Percentiles rank a stretch among this genome's conserved stretches.
Evolutionary conservation across 1,140 invertebrate species (phyloP).

Genomic region (Tachypleus tridentatus): DNA sequence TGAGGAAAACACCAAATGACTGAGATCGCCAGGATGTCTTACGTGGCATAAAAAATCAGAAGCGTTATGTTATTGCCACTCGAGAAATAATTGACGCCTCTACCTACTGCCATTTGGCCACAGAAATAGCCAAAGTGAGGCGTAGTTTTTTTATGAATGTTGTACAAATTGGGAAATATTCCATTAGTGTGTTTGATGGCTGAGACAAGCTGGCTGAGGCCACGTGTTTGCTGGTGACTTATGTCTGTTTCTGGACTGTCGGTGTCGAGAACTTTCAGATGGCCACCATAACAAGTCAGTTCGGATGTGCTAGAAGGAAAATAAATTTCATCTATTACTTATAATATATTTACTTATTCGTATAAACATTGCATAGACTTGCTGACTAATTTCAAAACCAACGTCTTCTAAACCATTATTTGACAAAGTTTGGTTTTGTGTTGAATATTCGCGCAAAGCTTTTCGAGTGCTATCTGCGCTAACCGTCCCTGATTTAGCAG

Average conservation of each 20-base stretch:
- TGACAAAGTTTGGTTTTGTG: too few relatives aligned
- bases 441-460: too few relatives aligned
- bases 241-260: constrained; percentile 9
- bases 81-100: constrained; percentile 22
- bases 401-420: too few relatives aligned
- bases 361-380: too few relatives aligned
- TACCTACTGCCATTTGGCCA: constrained; percentile 16
- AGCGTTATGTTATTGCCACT: constrained; percentile 21
- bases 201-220: constrained; percentile 21
- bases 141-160: constrained; percentile 9
- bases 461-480: too few relatives aligned
- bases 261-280: constrained; percentile 18
- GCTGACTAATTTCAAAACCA: too few relatives aligned
- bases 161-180: constrained; percentile 19
- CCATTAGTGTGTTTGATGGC: constrained; percentile 18
- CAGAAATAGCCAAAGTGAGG: constrained; percentile 23
- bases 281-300: constrained; percentile 16
- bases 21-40: constrained; percentile 19
- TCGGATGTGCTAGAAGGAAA: constrained; percentile 11
- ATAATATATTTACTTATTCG: too few relatives aligned
- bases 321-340: too few relatives aligned
- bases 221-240: constrained; percentile 19
- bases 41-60: constrained; percentile 18
- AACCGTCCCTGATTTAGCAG: too few relatives aligned
- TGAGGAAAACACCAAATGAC: constrained; percentile 21